Base-by-base conservation (phyloP, 2,113 vertebrate genomes). In the Albula goreensis region DNA sequence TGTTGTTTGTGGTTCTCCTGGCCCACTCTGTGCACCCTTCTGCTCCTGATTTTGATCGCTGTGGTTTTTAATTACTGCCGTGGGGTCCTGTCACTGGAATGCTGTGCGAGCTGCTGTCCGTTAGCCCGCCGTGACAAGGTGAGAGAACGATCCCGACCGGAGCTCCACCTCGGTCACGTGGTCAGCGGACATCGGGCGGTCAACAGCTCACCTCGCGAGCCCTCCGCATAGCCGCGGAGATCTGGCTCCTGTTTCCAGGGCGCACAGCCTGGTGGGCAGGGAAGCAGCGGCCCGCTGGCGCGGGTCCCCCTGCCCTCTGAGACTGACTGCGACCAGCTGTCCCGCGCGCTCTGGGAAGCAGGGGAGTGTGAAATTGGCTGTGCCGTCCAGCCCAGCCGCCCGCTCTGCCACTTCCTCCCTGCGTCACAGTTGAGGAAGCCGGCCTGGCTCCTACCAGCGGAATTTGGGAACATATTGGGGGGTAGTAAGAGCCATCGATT, bases 281-380 rank as follows among this genome's bases (percentile, higher is more conserved):
- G 50, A 48, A 79, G 25, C 78, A 50, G 41, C 49, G 78, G 78
- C 78, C 48, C 13, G 22, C 5, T 53, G 66, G 70, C 74, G n/a
- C 52, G 50, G 49, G 51, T 9, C 51, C 80, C n/a, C 79, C n/a
- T 17, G 53, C 79, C 78, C 56, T 49, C 56, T 17, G 12, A 8
- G 48, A 70, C 82, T 3, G 66, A 11, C 52, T 52, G 78, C 31
- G 84, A 60, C 25, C 78, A 80, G 48, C 84, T 63, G 85, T 52
- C 78, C 82, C 53, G 51, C 53, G 1, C n/a, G 22, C 78, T 83
- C 52, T 63, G 22, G 41, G 78, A 80, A 85, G 52, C 78, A 63
- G 53, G 49, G 57, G 78, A 63, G 85, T 80, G 56, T 80, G 85
- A 85, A 80, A 86, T 81, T 80, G 81, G 85, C 57, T 82, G 4